Base-by-base conservation (phyloP, 30 jellyfish, hydroid and myxozoan species). In the Hydractinia symbiolongicarpus region DNA sequence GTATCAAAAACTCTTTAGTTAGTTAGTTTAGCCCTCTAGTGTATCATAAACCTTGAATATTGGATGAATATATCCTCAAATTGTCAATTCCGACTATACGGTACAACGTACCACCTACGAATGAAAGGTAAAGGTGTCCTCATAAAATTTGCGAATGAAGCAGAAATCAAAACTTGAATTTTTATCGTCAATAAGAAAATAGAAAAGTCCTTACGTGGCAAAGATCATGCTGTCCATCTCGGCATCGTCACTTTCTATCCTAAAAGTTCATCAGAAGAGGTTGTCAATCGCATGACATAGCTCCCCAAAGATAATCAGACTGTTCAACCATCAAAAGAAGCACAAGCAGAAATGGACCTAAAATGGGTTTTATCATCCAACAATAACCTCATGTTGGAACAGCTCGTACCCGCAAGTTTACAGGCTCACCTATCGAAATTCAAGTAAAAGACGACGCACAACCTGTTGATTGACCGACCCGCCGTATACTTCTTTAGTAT, bases 51-150 rank as follows among this genome's bases (percentile, higher is more conserved):
- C 4, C 20, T 16, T 21, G 4, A 16, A 11, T 1, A 67, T 21
- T 67, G 78, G 78, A 20, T 11, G 11, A 67, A 67, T 1, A 67
- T 67, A 67, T 11, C 14, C 1, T 16, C n/a, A 67, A 16, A 67
- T 13, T 67, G 78, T 21, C n/a, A 13, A 21, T 67, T 67, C 78
- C n/a, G 78, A 67, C 78, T 4, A 10, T 67, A 67, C 50, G 78
- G 78, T 11, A 67, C 78, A 58, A 11, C 69, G 3, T 58, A 58
- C 69, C 69, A 58, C 69, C 69, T 16, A 11, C 69, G 3, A 1
- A 58, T 58, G 17, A 58, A 58, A 11, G 69, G 69, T 13, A 58
- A 58, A 58, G 69, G 3, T 11, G 69, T 58, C 69, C 15, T 16
- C 69, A 30, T 30, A 2, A 30, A 30, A 30, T 58, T 3, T 58